These are phyloP conservation scores for Aporrectodea caliginosa DNA, from an alignment of 1,140 invertebrate species.

Conservation along the genomic window DNA sequence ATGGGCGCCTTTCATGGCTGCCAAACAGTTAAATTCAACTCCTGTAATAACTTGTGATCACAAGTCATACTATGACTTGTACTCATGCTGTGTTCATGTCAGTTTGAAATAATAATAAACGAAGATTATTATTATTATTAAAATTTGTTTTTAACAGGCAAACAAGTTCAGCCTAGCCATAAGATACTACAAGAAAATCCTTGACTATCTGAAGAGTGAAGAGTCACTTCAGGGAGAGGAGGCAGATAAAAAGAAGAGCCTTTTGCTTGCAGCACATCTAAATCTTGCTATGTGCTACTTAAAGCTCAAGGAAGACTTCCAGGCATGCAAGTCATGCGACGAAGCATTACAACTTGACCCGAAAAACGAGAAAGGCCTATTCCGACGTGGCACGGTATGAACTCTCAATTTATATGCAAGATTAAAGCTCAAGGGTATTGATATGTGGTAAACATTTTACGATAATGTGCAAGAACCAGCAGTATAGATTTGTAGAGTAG, in stretches of 20 bases:
- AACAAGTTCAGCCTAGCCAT: conserved; percentile 72
- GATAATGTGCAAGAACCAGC: too few species aligned
- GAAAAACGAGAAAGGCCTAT: conserved; percentile 83
- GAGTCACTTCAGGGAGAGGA: conserved; percentile 54
- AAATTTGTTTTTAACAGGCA: conserved; percentile 9
- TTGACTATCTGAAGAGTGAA: conserved; percentile 60
- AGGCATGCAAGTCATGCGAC: conserved; percentile 66
- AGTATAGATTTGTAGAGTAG: too few species aligned
- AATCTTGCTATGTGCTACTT: conserved; percentile 82
- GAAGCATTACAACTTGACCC: conserved; percentile 71
- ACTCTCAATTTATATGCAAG: too few species aligned
- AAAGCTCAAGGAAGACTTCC: conserved; percentile 71
- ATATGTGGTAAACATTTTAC: too few species aligned
- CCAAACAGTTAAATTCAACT: too few species aligned
- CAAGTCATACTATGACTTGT: too few species aligned
- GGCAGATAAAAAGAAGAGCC: conserved; percentile 60
- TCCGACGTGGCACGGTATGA: conserved; percentile 73
- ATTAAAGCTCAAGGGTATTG: too few species aligned
- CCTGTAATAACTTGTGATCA: too few species aligned
- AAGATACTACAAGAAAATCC: conserved; percentile 80
- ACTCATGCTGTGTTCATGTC: too few species aligned
- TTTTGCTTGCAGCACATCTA: conserved; percentile 71
- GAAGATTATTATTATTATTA: too few species aligned
- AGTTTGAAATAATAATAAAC: too few species aligned
- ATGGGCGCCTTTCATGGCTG: too few species aligned